Percentiles rank a stretch among this genome's conserved stretches.
phyloP scores from a whole-genome alignment of 23 tunicate genomes.

The Pegea sp. region DNA sequence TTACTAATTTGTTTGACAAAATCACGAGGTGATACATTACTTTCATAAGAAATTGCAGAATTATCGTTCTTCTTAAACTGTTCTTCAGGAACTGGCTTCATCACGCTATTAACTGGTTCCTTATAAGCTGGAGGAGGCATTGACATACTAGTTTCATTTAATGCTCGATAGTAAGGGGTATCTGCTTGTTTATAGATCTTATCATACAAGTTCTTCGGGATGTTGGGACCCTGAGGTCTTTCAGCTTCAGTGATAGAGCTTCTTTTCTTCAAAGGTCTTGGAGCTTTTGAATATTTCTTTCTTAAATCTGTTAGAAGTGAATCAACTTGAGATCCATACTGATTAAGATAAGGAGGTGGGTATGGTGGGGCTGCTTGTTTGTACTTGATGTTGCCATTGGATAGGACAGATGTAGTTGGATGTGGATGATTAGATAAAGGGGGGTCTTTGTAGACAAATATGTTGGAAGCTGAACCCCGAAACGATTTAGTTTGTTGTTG shows the following conservation, averaged over 20 bases:
- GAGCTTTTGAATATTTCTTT: conserved; percentile 69
- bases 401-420: conserved; percentile 43
- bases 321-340: no score
- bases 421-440: conserved; percentile 8
- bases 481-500: no score
- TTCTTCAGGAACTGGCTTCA: background rate
- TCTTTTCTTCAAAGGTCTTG: conserved; percentile 78
- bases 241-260: conserved; percentile 65
- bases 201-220: conserved; percentile 57
- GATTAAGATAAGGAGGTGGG: no score
- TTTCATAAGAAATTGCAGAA: conserved; percentile 13
- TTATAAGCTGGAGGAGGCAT: conserved; percentile 59
- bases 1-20: conserved; percentile 13
- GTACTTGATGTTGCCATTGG: conserved; percentile 71
- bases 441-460: conserved; percentile 77
- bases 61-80: background rate
- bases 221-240: conserved; percentile 56
- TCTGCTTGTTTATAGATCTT: conserved; percentile 79
- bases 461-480: no score
- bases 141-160: conserved; percentile 17
- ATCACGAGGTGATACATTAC: conserved; percentile 13
- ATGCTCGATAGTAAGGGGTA: conserved; percentile 57
- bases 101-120: conserved; percentile 12
- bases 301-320: conserved; percentile 18
- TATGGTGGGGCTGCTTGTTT: conserved; percentile 33